phyloP scores from a whole-genome alignment of 2,113 vertebrate genomes.

The Crypturellus undulatus region DNA sequence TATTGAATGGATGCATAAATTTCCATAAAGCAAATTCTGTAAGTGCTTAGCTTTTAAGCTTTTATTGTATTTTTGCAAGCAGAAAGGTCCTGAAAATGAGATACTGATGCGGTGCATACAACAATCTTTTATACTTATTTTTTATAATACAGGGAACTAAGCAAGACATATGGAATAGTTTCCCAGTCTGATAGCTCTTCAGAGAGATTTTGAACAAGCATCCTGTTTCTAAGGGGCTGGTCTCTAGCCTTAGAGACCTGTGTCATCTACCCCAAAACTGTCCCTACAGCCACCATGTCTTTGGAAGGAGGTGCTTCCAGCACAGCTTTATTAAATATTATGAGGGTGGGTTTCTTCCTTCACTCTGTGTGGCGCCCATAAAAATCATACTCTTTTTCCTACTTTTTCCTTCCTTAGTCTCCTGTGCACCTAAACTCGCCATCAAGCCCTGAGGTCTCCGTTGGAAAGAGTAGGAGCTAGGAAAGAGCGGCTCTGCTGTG shows the following conservation, averaged over 20 bases:
- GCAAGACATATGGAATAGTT: neutral
- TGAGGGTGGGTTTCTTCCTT: neutral
- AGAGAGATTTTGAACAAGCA: neutral
- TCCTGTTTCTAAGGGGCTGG: neutral
- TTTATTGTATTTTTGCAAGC: neutral
- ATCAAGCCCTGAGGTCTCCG: neutral
- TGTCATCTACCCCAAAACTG: neutral
- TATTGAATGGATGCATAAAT: neutral
- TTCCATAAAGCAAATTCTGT: neutral
- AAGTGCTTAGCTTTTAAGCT: neutral
- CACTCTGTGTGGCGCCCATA: neutral
- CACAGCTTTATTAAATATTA: neutral
- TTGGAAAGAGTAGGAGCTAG: neutral
- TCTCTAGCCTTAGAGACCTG: neutral
- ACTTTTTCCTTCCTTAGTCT: too few species aligned
- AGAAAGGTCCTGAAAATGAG: neutral
- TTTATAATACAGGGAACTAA: neutral
- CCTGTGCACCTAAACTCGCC: neutral
- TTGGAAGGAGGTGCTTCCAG: neutral
- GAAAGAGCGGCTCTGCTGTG: neutral
- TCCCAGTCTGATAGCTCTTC: neutral
- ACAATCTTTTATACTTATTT: too few species aligned
- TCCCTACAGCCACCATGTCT: neutral
- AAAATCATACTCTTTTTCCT: neutral
- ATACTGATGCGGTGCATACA: rapidly evolving